Evolutionary conservation across 2,797 vertebrate genomes (phyloP).

Genomic region (Anisognathus igniventris): DNA sequence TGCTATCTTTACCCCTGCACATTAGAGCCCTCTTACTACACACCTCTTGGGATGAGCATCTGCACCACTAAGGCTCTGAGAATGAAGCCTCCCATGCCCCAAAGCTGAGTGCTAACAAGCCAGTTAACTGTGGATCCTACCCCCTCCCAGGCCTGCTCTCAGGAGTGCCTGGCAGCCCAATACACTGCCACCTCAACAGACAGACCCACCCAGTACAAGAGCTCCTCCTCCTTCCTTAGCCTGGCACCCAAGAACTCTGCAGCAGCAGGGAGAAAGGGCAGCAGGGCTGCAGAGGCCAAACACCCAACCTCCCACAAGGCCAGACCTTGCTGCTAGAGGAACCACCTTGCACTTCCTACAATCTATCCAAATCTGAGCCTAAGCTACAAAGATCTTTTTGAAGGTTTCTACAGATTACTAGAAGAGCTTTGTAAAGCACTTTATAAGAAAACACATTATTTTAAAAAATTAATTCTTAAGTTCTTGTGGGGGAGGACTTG

Average conservation of each 20-base stretch:
- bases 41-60: neutral
- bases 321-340: accelerated
- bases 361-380: neutral
- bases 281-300: neutral
- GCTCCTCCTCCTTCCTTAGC: neutral
- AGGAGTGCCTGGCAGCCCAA: accelerated
- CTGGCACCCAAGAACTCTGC: accelerated
- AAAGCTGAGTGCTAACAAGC: neutral
- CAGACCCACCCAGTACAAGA: accelerated
- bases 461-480: neutral
- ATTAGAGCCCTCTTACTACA: neutral
- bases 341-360: accelerated
- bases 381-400: neutral
- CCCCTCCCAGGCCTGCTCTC: accelerated
- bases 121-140: accelerated
- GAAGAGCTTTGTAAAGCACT: neutral
- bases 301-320: accelerated
- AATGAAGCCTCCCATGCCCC: neutral
- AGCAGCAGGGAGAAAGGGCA: accelerated
- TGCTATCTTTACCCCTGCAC: neutral
- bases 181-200: accelerated
- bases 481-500: neutral
- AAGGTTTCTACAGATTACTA: neutral
- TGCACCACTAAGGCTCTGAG: neutral
- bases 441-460: accelerated